A percentile compares a stretch with the other conserved stretches of the same genome.
phyloP scores from a whole-genome alignment of 2,113 vertebrate species.

The Protobothrops flavoviridis region DNA sequence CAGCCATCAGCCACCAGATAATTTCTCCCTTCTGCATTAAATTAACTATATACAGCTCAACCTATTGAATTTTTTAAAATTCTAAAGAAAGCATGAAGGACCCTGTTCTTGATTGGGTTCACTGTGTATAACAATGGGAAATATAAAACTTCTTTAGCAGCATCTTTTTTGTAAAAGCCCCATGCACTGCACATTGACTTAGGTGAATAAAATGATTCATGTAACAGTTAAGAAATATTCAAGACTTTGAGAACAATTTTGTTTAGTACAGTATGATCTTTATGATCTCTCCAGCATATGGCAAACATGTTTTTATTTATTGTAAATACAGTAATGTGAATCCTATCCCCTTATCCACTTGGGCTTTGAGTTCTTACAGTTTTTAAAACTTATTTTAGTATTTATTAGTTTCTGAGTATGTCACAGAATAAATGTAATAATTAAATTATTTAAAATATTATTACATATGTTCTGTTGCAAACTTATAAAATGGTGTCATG shows the following conservation, averaged over 20 bases:
- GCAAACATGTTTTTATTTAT: neutral
- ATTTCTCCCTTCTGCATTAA: neutral
- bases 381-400: neutral
- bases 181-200: neutral
- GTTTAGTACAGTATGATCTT: neutral
- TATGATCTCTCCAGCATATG: neutral
- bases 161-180: neutral
- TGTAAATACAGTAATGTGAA: neutral
- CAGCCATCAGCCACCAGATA: neutral
- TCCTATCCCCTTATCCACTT: neutral
- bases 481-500: neutral
- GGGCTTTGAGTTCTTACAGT: neutral
- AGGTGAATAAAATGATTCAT: neutral
- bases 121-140: neutral
- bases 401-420: neutral
- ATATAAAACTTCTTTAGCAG: neutral
- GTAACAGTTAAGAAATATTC: neutral
- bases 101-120: neutral
- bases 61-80: neutral
- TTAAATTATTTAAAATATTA: neutral
- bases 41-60: neutral
- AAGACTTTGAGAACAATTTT: neutral
- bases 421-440: neutral
- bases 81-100: neutral
- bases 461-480: neutral